phyloP scores from a whole-genome alignment of 2,888 invertebrate species.

The Julus scanicus region DNA sequence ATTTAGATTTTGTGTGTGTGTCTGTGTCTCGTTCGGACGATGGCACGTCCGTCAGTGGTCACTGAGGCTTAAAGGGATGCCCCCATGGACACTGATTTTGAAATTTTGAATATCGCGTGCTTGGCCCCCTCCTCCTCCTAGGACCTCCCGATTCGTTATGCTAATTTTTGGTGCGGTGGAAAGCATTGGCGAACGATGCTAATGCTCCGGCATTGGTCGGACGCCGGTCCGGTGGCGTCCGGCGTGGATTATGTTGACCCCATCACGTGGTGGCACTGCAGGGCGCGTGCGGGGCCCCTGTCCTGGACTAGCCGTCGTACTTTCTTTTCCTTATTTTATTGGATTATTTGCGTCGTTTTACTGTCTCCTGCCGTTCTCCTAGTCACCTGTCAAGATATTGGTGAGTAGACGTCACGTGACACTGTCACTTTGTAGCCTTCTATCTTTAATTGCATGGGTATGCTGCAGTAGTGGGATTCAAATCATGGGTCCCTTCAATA shows the following conservation, averaged over 20 bases:
- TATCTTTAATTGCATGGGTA: too few relatives aligned
- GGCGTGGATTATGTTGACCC: background rate
- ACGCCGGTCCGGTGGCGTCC: background rate
- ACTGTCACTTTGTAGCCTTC: background rate
- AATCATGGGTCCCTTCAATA: too few relatives aligned
- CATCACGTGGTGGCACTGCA: background rate
- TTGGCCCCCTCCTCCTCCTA: background rate
- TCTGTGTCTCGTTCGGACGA: background rate
- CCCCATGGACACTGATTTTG: background rate
- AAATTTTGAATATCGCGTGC: too few relatives aligned
- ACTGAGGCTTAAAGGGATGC: background rate
- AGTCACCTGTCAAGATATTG: constrained; percentile 1
- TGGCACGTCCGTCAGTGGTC: background rate
- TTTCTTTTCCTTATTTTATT: background rate
- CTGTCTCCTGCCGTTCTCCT: background rate
- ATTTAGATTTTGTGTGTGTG: too few relatives aligned
- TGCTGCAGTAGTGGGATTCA: too few relatives aligned
- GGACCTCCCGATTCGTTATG: background rate
- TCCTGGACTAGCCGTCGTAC: background rate
- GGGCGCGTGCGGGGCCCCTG: background rate
- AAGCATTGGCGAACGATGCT: background rate
- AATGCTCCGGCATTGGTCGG: background rate
- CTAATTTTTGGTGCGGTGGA: background rate
- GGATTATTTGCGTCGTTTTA: background rate
- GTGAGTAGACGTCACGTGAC: background rate